Evolutionary conservation across 2,888 invertebrate genomes (phyloP), one percentile per base, ranked within the genome.

Genomic region (Apotomis betuletana): DNA sequence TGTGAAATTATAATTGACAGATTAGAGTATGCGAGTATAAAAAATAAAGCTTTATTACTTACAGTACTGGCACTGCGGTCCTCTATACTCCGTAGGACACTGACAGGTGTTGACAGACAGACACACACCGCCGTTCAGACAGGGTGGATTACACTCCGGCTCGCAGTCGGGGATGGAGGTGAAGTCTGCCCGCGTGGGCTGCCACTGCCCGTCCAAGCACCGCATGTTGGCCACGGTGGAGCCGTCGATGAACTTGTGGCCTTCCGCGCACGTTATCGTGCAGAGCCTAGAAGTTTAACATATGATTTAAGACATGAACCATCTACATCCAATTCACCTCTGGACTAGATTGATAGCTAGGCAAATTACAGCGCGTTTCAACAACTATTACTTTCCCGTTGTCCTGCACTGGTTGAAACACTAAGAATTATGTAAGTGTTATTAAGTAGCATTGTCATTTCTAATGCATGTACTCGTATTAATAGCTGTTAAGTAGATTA

Each of bases 41-140:
- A 15, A 15, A 15, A 15, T 15, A 15, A 15, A 15, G 15, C 15
- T 15, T 27, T 27, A 27, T 27, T 27, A 82, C 90, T 90, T 74
- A 93, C 94, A 78, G 80, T 95, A 96, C 88, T 96, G 96, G 80
- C 96, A 97, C 80, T 95, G 95, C 0, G 95, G 93, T n/a, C 96
- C 96, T 74, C 95, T 94, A 79, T 93, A 96, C 3, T 95, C 94
- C 75, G 94, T 92, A 0, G 97, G 95, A 83, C 98, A 98, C 77
- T 96, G 95, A 78, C 98, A 98, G 3, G 95, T 93, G 82, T 97
- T 96, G 9, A 95, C 94, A 0, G 96, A 94, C 0, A 97, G 89
- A 83, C 98, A 98, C n/a, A 94, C 94, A 0, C 98, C 98, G 0
- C 96, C 97, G 82, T 98, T 97, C 74, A 94, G 84, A 81, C 98